Base-by-base conservation (phyloP, 2,888 invertebrate genomes). In the Drosophila colorata region DNA sequence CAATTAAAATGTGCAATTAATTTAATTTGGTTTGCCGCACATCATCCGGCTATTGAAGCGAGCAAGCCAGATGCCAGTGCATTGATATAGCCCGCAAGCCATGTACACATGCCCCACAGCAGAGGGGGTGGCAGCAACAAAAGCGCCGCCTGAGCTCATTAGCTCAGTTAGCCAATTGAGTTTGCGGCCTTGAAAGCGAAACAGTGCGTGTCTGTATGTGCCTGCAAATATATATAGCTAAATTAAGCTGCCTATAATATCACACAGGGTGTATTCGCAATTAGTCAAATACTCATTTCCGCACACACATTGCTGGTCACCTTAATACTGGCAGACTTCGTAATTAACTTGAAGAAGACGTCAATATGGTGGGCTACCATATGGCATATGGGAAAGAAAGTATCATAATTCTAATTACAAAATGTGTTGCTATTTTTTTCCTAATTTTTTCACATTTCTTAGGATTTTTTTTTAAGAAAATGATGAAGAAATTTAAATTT, bases 1-100 rank as follows among this genome's bases (percentile, higher is more conserved):
- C 85, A 89, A 89, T 85, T 89, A 88, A 85, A 89, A 85, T 83
- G 88, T 86, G 88, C 90, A 89, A 85, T 89, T 85, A 89, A 85
- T 85, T 89, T 77, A 80, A 80, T 88, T 89, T 60, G 83, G 88
- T 68, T 80, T 71, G 84, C 66, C 83, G 55, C 63, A 51, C 76
- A 69, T 86, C 88, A 89, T 70, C 65, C 68, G 61, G 44, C 61
- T 67, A 86, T 78, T 63, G 64, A 25, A 28, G 44, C 35, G 46
- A 48, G 18, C 18, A 25, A 33, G 18, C 51, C 61, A 60, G 33
- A 37, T 52, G 35, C 14, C 52, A 28, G 11, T 4, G 14, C 38
- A 61, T 40, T 28, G 38, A 23, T 33, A 46, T 33, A 11, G n/a
- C 41, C 52, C 16, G 14, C 51, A 49, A 23, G 6, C 38, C 14